These are phyloP conservation scores for Amazona vittata DNA, from an alignment of 2,113 vertebrate genomes.

Conservation along the genomic window DNA sequence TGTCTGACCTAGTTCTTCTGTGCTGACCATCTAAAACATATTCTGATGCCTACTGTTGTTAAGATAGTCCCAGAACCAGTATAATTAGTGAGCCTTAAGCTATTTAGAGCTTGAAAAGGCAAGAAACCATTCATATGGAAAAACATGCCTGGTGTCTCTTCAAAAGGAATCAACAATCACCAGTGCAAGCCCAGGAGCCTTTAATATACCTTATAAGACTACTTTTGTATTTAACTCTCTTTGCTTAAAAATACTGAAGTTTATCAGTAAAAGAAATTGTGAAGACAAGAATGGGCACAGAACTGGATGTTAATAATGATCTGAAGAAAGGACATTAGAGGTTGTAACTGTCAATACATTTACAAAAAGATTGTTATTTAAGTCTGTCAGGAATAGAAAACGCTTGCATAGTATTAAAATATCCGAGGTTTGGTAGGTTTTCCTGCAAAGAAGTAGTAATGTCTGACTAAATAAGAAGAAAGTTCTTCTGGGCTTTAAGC, in stretches of 20 bases:
- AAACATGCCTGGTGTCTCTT: neutral
- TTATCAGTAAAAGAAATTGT: neutral
- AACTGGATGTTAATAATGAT: neutral
- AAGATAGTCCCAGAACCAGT: neutral
- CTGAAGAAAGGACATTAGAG: neutral
- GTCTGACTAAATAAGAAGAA: neutral
- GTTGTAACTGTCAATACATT: neutral
- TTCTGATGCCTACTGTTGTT: neutral
- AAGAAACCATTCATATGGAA: slow-evolving; percentile 28
- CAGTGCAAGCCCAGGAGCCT: neutral
- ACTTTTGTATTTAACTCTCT: neutral
- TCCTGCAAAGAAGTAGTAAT: neutral
- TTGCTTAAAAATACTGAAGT: neutral
- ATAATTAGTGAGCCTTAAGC: slow-evolving; percentile 54
- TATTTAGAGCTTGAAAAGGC: slow-evolving; percentile 34
- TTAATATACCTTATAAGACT: neutral
- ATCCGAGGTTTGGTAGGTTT: neutral
- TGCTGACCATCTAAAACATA: slow-evolving; percentile 30
- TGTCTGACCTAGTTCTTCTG: slow-evolving; percentile 27
- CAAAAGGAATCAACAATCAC: neutral
- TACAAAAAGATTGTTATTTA: neutral
- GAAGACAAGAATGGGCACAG: neutral
- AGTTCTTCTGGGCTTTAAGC: neutral
- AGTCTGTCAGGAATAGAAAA: neutral
- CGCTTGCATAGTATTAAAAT: neutral